Percentiles rank a stretch among this genome's conserved stretches.
Evolutionary conservation across 2,888 invertebrate genomes (phyloP).

Genomic region (Acleris cristana): DNA sequence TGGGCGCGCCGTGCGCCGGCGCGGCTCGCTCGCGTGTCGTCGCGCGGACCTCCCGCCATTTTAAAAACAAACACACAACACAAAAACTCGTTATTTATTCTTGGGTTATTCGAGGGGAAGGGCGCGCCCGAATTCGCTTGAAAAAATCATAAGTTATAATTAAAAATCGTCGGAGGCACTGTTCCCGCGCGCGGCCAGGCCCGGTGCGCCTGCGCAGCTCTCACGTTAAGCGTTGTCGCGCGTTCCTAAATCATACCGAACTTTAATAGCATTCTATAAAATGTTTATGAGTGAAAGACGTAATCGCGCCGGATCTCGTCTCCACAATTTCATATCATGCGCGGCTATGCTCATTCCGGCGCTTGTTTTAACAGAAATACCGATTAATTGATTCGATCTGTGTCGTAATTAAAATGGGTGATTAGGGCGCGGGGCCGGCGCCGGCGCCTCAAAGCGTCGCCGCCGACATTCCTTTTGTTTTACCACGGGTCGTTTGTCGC

Average conservation of each 20-base stretch:
- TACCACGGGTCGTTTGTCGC: slow-evolving; percentile 84
- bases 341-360: slow-evolving; percentile 67
- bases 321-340: slow-evolving; percentile 63
- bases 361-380: slow-evolving; percentile 82
- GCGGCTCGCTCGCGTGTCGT: slow-evolving; percentile 80
- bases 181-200: not conserved
- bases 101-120: slow-evolving; percentile 78
- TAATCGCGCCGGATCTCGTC: slow-evolving; percentile 62
- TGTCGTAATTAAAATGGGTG: slow-evolving; percentile 84
- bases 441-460: slow-evolving; percentile 84
- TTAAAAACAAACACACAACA: slow-evolving; percentile 82
- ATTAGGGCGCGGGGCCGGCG: slow-evolving; percentile 81
- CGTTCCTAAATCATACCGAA: slow-evolving; percentile 31
- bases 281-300: slow-evolving; percentile 61
- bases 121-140: slow-evolving; percentile 79
- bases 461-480: slow-evolving; percentile 84
- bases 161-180: slow-evolving; percentile 70
- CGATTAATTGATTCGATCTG: slow-evolving; percentile 84
- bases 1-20: slow-evolving; percentile 61
- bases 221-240: slow-evolving; percentile 29
- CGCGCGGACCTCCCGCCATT: slow-evolving; percentile 83
- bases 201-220: slow-evolving; percentile 12
- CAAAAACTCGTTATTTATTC: slow-evolving; percentile 83
- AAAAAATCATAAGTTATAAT: slow-evolving; percentile 82
- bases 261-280: slow-evolving; percentile 49